Base-by-base conservation (phyloP, 2,797 vertebrate species). In the Poeciliopsis turneri region DNA sequence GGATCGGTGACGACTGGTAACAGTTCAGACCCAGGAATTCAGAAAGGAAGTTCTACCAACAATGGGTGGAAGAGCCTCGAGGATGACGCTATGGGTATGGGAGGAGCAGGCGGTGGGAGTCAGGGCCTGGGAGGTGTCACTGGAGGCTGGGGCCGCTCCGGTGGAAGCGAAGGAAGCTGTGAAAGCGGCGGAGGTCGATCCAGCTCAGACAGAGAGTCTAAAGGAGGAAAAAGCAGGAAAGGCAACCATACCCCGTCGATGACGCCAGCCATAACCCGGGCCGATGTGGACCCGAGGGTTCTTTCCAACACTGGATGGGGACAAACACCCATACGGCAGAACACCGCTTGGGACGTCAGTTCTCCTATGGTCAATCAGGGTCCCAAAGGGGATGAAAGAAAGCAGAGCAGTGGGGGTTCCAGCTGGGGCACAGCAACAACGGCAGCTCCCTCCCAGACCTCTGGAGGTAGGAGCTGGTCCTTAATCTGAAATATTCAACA, bases 251-350 rank as follows among this genome's bases (percentile, higher is more conserved):
- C 96, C 70, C 10, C 82, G 0, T 64, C 96, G 86, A 86, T 96
- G 86, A 90, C 94, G 90, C 90, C 96, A 61, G 91, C 95, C 81
- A 88, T 96, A 81, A 91, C 94, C 84, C 95, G 89, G 91, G 91
- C 91, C 10, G 97, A 99, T 82, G 90, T 99, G 87, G 98, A 99
- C 93, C 98, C 98, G 0, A 96, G 98, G 80, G 97, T 99, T 91
- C 95, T 99, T 46, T 99, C 97, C 93, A 99, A 99, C 94, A 97
- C 96, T 36, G 98, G 98, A 72, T 99, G 98, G 98, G 98, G 98
- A 85, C 98, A 99, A 95, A 99, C 97, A 55, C 98, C 98, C 72
- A 93, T 99, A 91, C 96, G 97, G 89, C 98, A 99, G 93, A 97
- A 99, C 95, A 99, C 97, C 81, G 94, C 96, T 93, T 99, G 98